Percentiles rank a stretch among this genome's conserved stretches.
These are phyloP conservation scores for Clytia hemisphaerica DNA, from an alignment of 30 jellyfish, hydroid and myxozoan genomes.

Conservation along the genomic window DNA sequence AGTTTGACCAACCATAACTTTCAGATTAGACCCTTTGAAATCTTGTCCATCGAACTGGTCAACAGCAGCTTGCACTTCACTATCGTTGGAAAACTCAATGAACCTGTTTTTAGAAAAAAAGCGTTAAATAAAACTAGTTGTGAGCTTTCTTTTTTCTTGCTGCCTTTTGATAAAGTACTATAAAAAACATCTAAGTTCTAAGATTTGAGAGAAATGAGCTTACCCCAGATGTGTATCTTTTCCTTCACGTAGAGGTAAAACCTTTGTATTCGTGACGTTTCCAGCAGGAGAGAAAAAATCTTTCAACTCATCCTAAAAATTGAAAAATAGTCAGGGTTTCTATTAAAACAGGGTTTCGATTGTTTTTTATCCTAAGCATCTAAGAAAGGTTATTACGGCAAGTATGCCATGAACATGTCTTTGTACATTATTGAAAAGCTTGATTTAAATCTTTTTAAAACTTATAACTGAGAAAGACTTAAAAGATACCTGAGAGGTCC, in stretches of 20 bases:
- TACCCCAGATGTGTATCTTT: slow-evolving; percentile 73
- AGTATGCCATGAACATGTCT: no score
- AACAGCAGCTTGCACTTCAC: slow-evolving; percentile 61
- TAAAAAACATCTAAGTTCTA: not conserved
- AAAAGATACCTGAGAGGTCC: slow-evolving; percentile 24
- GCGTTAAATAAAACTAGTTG: not conserved
- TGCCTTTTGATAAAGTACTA: not conserved
- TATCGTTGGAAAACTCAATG: slow-evolving; percentile 34
- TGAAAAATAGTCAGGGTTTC: no score
- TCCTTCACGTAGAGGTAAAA: slow-evolving; percentile 78
- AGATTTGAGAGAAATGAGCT: not conserved
- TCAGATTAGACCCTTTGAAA: slow-evolving; percentile 49
- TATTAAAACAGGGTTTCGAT: no score
- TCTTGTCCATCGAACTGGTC: slow-evolving; percentile 47
- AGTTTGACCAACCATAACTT: slow-evolving; percentile 21
- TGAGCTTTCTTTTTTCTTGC: not conserved
- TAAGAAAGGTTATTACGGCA: no score
- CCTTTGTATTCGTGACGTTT: slow-evolving; percentile 37
- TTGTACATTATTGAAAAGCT: no score
- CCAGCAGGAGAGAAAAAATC: slow-evolving; percentile 60
- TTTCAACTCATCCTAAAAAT: slow-evolving; percentile 56
- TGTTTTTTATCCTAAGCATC: no score
- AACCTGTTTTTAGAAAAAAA: slow-evolving; percentile 28
- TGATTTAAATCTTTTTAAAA: no score
- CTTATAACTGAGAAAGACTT: no score